Conservation (phyloP, 53 echinoderm and acorn worm genomes). For the Luidia sarsii region DNA sequence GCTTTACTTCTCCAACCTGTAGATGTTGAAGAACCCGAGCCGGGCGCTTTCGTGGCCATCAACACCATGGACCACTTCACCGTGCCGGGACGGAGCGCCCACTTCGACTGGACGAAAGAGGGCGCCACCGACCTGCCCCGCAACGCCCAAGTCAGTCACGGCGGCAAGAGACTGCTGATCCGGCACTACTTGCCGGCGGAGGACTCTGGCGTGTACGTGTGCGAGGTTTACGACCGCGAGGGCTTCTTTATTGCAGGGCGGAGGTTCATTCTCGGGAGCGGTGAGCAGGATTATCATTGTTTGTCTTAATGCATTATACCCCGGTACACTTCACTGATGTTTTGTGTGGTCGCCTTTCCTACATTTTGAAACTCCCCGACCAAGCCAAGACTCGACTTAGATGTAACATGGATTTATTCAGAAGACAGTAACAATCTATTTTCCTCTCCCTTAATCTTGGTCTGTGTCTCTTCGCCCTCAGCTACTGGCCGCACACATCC, state of each 20-base stretch:
- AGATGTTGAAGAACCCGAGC: slow-evolving; percentile 35
- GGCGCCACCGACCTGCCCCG: slow-evolving; percentile 27
- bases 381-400: no score
- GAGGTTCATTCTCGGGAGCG: slow-evolving; percentile 37
- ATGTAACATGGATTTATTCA: no score
- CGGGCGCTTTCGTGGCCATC: slow-evolving; percentile 20
- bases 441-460: no score
- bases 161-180: slow-evolving; percentile 16
- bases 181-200: slow-evolving; percentile 18
- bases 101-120: slow-evolving; percentile 43
- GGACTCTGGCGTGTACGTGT: slow-evolving; percentile 55
- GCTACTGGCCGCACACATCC: no score
- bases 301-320: no score
- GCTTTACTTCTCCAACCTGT: background rate
- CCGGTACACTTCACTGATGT: no score
- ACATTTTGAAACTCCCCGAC: no score
- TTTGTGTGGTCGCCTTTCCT: no score
- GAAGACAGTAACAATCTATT: no score
- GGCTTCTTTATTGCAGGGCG: slow-evolving; percentile 48
- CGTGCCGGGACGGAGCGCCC: background rate
- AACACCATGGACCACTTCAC: slow-evolving; percentile 40
- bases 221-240: slow-evolving; percentile 43
- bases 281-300: no score
- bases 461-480: no score
- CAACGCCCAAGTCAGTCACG: slow-evolving; percentile 22